Conservation (phyloP, 1,140 invertebrate species). For the Dendroctonus ponderosae region DNA sequence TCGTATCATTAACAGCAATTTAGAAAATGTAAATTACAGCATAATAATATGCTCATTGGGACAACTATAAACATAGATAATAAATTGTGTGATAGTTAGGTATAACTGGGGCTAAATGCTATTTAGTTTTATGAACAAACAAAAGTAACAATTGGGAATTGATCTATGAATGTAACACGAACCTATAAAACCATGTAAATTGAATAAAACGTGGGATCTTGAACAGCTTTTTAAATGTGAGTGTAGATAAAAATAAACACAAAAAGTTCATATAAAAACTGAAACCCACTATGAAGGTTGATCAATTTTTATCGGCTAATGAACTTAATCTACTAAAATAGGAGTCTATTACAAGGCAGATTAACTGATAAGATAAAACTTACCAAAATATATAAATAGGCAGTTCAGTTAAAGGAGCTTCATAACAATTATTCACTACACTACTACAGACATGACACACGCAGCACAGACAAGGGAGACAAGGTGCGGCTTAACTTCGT, state of each 20-base stretch:
- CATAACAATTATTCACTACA: slow-evolving; percentile 6
- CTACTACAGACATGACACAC: neutral
- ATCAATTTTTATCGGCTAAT: neutral
- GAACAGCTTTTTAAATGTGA: neutral
- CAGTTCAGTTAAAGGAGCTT: neutral
- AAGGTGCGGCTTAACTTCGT: slow-evolving; percentile 2
- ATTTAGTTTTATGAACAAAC: neutral
- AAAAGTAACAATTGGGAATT: neutral
- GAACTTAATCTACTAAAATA: neutral
- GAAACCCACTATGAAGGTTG: neutral
- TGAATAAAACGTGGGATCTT: neutral
- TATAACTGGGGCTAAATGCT: too few species aligned
- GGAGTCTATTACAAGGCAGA: neutral
- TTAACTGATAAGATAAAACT: neutral
- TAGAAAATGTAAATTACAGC: neutral
- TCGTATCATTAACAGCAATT: neutral
- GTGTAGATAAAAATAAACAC: neutral
- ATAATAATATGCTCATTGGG: neutral
- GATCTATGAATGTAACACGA: neutral
- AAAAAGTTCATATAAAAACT: neutral
- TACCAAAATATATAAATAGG: slow-evolving; percentile 3
- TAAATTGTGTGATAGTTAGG: too few species aligned
- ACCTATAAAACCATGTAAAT: neutral
- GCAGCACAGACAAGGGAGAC: neutral
- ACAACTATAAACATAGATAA: neutral